These are phyloP conservation scores for Strongylocentrotus purpuratus DNA, from an alignment of 35 echinoderm and acorn worm species.

Conservation along the genomic window DNA sequence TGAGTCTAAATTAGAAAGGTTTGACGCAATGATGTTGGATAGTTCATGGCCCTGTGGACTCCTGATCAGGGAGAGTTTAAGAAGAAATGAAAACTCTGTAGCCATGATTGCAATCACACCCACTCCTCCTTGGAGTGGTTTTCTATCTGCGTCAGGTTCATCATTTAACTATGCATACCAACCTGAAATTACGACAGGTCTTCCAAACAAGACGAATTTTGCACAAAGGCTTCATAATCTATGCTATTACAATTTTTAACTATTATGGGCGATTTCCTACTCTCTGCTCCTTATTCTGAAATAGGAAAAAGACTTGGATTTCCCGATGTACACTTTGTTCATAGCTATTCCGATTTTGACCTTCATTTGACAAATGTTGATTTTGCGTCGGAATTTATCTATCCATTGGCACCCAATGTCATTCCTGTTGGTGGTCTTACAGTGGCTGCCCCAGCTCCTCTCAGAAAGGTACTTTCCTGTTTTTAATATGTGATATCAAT, in stretches of 20 bases:
- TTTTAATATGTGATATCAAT: too few relatives aligned
- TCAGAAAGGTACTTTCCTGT: not conserved
- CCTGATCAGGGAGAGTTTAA: not conserved
- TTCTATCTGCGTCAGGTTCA: conserved; percentile 6
- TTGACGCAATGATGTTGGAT: not conserved
- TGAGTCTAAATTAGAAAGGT: not conserved
- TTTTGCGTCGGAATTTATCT: not conserved
- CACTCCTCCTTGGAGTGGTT: not conserved
- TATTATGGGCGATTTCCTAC: not conserved
- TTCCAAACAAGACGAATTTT: not conserved
- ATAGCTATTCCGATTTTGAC: not conserved
- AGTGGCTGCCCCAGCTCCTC: not conserved
- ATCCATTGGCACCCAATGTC: conserved; percentile 1
- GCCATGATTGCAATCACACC: not conserved
- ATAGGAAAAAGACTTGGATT: not conserved
- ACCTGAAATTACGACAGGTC: not conserved
- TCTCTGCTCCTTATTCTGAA: not conserved
- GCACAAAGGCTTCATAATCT: not conserved
- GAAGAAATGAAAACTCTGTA: not conserved
- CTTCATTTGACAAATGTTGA: not conserved
- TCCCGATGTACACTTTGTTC: not conserved
- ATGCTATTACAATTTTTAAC: not conserved
- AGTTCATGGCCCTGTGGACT: not conserved
- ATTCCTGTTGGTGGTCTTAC: conserved; percentile 35
- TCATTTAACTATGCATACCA: conserved; percentile 13